phyloP scores from a whole-genome alignment of 2,797 vertebrate genomes.

The Halcyon badia region DNA sequence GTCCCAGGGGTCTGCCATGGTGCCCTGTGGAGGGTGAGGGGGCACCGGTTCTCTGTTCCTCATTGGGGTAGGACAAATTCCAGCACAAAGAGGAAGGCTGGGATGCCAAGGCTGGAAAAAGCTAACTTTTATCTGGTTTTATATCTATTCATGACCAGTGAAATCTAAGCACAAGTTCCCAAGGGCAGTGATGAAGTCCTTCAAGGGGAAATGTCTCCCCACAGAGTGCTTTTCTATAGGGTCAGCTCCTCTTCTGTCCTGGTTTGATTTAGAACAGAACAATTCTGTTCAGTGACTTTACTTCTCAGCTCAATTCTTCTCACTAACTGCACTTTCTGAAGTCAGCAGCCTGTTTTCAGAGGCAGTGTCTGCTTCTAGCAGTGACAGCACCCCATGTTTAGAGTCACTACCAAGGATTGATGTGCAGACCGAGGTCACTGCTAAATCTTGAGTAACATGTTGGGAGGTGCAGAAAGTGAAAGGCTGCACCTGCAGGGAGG shows the following conservation, averaged over 20 bases:
- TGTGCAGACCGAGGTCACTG: too few species aligned
- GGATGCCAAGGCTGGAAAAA: background rate
- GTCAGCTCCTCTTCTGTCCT: background rate
- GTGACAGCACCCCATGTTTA: too few species aligned
- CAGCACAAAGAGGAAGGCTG: background rate
- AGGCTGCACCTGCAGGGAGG: too few species aligned
- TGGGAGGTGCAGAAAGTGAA: too few species aligned
- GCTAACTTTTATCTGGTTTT: background rate
- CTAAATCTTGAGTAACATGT: too few species aligned
- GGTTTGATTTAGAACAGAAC: too few species aligned
- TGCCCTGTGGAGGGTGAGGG: background rate
- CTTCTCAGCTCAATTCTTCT: too few species aligned
- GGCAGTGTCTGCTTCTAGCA: too few species aligned
- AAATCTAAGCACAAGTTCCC: background rate
- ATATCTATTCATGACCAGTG: background rate
- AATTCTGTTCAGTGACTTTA: too few species aligned
- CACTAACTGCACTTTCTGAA: too few species aligned
- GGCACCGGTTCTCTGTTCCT: rapidly evolving
- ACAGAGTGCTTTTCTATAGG: background rate
- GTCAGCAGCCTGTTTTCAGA: too few species aligned
- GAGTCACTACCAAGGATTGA: too few species aligned
- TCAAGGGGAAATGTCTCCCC: background rate
- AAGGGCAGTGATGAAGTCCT: background rate
- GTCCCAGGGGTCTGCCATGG: background rate
- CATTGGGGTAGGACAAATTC: background rate